These are phyloP conservation scores for Melospiza melodia DNA, from an alignment of 2,113 vertebrate genomes.

Conservation along the genomic window DNA sequence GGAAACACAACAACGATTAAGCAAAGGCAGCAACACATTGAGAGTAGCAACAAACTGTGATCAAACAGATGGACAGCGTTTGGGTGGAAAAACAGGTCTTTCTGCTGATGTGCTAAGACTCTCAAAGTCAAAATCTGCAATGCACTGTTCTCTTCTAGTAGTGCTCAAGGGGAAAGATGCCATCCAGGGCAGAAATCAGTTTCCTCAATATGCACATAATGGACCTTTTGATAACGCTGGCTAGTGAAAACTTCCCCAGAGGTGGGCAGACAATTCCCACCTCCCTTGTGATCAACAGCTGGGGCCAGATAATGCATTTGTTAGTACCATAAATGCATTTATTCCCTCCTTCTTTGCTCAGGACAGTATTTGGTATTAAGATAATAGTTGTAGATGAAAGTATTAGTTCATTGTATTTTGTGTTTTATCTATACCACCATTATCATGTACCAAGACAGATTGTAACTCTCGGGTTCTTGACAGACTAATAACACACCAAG, in stretches of 20 bases:
- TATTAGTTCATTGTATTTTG: not conserved
- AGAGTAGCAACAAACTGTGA: not conserved
- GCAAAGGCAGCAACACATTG: not conserved
- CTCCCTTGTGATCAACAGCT: not conserved
- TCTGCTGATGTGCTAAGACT: not conserved
- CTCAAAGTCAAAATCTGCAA: not conserved
- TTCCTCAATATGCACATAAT: not conserved
- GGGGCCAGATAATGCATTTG: not conserved
- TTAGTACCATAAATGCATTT: not conserved
- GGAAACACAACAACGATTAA: not conserved
- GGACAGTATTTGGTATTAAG: not conserved
- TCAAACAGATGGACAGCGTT: not conserved
- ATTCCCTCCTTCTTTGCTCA: not conserved
- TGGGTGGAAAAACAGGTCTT: not conserved
- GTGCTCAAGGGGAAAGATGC: not conserved
- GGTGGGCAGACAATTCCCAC: not conserved
- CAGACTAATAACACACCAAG: not conserved
- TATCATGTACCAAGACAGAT: accelerated
- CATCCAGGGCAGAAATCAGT: not conserved
- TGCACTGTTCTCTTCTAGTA: not conserved
- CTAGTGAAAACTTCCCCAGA: not conserved
- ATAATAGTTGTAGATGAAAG: not conserved
- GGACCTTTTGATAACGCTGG: not conserved
- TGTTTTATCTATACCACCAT: not conserved
- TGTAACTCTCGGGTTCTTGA: not conserved